These are phyloP conservation scores for Eulemur rubriventer DNA, from an alignment of 2,797 vertebrate species.

Conservation along the genomic window DNA sequence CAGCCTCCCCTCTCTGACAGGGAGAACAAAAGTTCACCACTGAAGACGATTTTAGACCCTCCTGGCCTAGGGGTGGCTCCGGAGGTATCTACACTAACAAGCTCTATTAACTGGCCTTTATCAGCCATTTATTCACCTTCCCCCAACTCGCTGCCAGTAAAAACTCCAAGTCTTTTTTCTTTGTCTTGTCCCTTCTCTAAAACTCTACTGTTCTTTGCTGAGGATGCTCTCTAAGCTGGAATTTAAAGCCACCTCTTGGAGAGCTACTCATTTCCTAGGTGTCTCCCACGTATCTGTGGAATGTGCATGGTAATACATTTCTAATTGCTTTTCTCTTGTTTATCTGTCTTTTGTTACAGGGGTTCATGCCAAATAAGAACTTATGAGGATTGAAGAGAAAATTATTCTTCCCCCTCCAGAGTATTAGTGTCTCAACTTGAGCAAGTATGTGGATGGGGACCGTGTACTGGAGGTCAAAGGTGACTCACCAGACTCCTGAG, in stretches of 20 bases:
- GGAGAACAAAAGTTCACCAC: not conserved
- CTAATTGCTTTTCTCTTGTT: not conserved
- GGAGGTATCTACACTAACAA: no score
- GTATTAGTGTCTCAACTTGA: not conserved
- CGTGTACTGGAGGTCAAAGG: not conserved
- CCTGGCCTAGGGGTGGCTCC: not conserved
- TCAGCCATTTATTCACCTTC: not conserved
- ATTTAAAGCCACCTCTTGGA: not conserved
- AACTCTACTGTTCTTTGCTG: not conserved
- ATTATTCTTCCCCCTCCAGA: no score
- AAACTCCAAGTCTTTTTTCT: not conserved
- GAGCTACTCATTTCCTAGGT: not conserved
- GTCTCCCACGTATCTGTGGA: not conserved
- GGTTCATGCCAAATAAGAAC: not conserved
- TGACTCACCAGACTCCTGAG: slow-evolving; percentile 81
- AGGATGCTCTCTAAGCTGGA: not conserved
- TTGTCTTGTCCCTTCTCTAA: not conserved
- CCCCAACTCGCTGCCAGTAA: not conserved
- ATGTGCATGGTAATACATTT: not conserved
- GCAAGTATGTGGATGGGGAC: no score
- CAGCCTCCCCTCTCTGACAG: not conserved
- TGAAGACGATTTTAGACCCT: not conserved
- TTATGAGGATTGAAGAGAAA: not conserved
- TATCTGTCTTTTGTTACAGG: not conserved
- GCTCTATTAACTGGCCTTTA: not conserved